Percentiles rank a stretch among this genome's conserved stretches.
Evolutionary conservation across 2,888 invertebrate species (phyloP).

Genomic region (Nebria salina): DNA sequence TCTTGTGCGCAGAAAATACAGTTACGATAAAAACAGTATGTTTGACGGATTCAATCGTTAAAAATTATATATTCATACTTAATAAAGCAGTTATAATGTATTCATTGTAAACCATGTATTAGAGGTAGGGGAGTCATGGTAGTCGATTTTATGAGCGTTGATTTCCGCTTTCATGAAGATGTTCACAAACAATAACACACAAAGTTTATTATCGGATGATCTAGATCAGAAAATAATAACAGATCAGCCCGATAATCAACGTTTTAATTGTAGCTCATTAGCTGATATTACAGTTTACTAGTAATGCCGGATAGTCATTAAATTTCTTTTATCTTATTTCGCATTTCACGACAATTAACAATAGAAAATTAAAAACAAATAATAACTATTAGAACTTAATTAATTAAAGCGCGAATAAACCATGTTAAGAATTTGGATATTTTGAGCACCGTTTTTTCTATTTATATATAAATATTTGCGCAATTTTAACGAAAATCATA

Average conservation of each 20-base stretch:
- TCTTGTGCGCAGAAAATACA: not conserved
- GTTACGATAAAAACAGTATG: slow-evolving; percentile 7
- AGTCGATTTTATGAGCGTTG: slow-evolving; percentile 27
- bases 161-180: slow-evolving; percentile 26
- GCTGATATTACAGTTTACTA: not conserved
- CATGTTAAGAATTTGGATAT: too few species aligned
- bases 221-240: not conserved
- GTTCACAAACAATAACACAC: not conserved
- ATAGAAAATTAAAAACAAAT: too few species aligned
- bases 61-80: slow-evolving; percentile 3
- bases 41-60: not conserved
- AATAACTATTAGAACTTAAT: too few species aligned
- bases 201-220: not conserved
- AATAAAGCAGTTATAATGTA: slow-evolving; percentile 6
- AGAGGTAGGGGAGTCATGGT: slow-evolving; percentile 23
- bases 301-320: not conserved
- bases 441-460: too few species aligned
- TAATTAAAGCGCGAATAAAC: too few species aligned
- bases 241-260: not conserved
- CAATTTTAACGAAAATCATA: not conserved
- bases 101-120: not conserved
- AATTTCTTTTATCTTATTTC: not conserved
- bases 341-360: not conserved
- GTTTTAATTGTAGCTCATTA: not conserved
- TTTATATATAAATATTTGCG: too few species aligned